Percentiles rank a stretch among this genome's conserved stretches.
These are phyloP conservation scores for Xiphorhynchus elegans DNA, from an alignment of 2,113 vertebrate genomes.

Conservation along the genomic window DNA sequence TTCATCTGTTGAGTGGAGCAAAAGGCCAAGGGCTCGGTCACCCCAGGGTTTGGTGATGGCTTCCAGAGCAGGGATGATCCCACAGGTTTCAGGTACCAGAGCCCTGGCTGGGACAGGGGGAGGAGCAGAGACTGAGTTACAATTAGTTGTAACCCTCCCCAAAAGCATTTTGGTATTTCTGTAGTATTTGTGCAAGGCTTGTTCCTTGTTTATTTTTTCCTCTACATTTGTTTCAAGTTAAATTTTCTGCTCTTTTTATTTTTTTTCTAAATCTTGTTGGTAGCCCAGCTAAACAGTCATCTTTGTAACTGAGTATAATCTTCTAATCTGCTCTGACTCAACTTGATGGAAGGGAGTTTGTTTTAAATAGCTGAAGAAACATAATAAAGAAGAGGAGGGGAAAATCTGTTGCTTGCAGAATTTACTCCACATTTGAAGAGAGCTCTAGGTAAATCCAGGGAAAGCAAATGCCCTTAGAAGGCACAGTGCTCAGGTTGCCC, in stretches of 20 bases:
- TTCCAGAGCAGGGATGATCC: background rate
- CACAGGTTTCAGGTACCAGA: background rate
- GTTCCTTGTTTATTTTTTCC: background rate
- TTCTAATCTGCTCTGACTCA: background rate
- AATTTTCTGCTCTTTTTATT: background rate
- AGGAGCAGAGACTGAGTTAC: background rate
- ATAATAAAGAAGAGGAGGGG: background rate
- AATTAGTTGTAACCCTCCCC: background rate
- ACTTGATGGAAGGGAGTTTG: background rate
- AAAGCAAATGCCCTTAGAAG: background rate
- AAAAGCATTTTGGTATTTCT: background rate
- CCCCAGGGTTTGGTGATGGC: background rate
- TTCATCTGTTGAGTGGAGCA: background rate
- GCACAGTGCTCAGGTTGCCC: background rate
- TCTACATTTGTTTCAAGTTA: background rate
- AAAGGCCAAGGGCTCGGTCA: background rate
- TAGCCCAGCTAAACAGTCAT: background rate
- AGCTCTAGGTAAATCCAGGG: background rate
- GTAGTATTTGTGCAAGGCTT: background rate
- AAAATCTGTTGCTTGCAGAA: background rate
- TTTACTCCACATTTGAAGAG: background rate
- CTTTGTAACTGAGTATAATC: background rate
- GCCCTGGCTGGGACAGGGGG: background rate
- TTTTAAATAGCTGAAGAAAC: constrained; percentile 7
- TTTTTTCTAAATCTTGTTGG: background rate